Percentiles rank a stretch among this genome's conserved stretches.
Evolutionary conservation across 2,113 vertebrate species (phyloP).

Genomic region (Meleagris gallopavo): DNA sequence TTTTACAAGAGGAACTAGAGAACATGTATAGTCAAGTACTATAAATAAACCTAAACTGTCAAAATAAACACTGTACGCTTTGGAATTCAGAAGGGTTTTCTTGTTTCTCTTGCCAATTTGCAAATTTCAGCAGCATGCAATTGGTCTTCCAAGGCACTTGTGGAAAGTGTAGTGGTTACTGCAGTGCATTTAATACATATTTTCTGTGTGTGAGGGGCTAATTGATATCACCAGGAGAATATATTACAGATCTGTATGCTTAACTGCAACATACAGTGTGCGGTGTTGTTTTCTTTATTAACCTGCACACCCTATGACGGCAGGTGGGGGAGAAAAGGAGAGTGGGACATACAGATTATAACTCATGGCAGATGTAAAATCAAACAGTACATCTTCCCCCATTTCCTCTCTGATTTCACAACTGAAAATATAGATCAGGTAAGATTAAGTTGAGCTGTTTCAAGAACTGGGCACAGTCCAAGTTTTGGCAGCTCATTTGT

Average conservation of each 20-base stretch:
- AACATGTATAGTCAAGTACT: conserved; percentile 48
- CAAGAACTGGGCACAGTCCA: conserved; percentile 11
- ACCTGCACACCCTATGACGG: neutral
- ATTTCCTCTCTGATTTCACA: neutral
- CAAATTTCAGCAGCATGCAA: neutral
- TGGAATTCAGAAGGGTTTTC: conserved; percentile 25
- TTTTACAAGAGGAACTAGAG: neutral
- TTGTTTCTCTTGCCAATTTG: conserved; percentile 11
- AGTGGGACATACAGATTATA: neutral
- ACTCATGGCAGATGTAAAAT: neutral
- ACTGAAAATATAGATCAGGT: neutral
- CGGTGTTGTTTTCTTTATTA: neutral
- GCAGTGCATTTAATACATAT: neutral
- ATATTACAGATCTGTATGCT: neutral
- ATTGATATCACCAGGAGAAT: neutral
- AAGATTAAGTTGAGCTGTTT: conserved; percentile 11
- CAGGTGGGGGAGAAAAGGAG: neutral
- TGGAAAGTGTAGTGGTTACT: neutral
- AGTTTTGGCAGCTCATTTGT: conserved; percentile 38
- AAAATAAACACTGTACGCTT: conserved; percentile 17
- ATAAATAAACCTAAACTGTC: conserved; percentile 48
- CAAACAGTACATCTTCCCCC: neutral
- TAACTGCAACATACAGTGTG: neutral
- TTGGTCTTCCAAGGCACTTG: conserved; percentile 20
- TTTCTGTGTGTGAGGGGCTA: neutral